Percentiles rank a stretch among this genome's conserved stretches.
These are phyloP conservation scores for Aleiodes leptofemur DNA, from an alignment of 2,888 invertebrate genomes.

Conservation along the genomic window DNA sequence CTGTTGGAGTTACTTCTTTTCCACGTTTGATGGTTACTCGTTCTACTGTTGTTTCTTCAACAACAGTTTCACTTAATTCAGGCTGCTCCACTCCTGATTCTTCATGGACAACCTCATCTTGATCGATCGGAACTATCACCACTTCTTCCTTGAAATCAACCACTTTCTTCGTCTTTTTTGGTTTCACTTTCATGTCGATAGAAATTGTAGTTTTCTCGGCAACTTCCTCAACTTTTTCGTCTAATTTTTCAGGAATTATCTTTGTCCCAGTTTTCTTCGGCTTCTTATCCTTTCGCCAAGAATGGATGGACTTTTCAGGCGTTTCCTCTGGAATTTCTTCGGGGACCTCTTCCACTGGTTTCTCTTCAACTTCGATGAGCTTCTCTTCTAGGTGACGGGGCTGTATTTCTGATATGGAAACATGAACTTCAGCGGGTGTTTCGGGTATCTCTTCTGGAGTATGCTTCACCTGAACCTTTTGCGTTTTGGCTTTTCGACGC, in stretches of 20 bases:
- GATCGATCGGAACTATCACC: constrained; percentile 68
- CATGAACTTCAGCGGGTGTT: constrained; percentile 54
- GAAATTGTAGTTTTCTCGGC: constrained; percentile 57
- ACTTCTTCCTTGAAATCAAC: constrained; percentile 70
- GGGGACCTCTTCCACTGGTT: constrained; percentile 43
- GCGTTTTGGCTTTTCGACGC: constrained; percentile 54
- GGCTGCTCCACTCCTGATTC: constrained; percentile 68
- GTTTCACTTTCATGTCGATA: constrained; percentile 51
- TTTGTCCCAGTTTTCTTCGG: constrained; percentile 43
- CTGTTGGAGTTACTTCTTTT: constrained; percentile 64
- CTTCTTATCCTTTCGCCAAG: constrained; percentile 54
- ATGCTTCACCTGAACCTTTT: constrained; percentile 49
- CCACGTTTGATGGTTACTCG: constrained; percentile 60
- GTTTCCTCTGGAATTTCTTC: constrained; percentile 61
- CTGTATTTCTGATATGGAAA: constrained; percentile 28
- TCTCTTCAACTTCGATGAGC: constrained; percentile 61
- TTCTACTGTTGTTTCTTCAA: constrained; percentile 69
- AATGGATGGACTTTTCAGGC: constrained; percentile 71
- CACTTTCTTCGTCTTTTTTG: constrained; percentile 60
- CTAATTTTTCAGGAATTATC: constrained; percentile 43
- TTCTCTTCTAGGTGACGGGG: constrained; percentile 46
- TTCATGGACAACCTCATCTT: constrained; percentile 70
- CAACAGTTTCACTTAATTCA: constrained; percentile 46
- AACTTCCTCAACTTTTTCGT: constrained; percentile 52
- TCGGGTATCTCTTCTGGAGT: constrained; percentile 73